Percentiles rank a stretch among this genome's conserved stretches.
phyloP scores from a whole-genome alignment of 2,888 invertebrate species.

The Caradrina clavipalpis region DNA sequence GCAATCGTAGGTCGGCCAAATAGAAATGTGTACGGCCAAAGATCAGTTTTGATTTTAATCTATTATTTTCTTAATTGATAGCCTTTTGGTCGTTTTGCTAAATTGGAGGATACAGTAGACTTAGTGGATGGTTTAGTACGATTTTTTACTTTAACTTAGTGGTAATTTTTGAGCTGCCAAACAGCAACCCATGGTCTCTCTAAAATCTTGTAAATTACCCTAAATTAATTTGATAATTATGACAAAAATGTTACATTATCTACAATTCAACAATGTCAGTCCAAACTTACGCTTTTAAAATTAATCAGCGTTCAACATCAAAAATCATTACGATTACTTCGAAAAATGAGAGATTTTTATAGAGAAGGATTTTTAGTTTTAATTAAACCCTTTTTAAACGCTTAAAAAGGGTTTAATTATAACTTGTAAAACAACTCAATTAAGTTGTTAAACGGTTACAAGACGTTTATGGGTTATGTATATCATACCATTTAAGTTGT shows the following conservation, averaged over 20 bases:
- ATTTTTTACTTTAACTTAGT: not conserved
- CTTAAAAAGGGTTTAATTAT: too few relatives aligned
- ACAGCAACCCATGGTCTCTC: too few relatives aligned
- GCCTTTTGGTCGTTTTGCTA: not conserved
- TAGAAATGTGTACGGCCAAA: conserved; percentile 54
- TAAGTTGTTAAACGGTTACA: not conserved
- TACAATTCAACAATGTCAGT: too few relatives aligned
- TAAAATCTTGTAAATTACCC: too few relatives aligned
- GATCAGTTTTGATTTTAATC: conserved; percentile 50
- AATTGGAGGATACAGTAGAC: not conserved
- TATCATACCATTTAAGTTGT: not conserved
- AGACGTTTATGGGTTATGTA: not conserved
- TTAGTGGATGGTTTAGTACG: not conserved
- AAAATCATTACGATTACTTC: too few relatives aligned
- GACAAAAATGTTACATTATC: too few relatives aligned
- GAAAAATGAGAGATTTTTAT: too few relatives aligned
- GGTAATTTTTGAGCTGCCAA: too few relatives aligned
- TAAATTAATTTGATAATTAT: too few relatives aligned
- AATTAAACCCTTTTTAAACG: not conserved
- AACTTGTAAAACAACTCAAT: not conserved
- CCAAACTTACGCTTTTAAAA: too few relatives aligned
- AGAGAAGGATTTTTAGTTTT: too few relatives aligned
- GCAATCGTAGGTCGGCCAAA: conserved; percentile 58
- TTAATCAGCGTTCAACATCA: too few relatives aligned
- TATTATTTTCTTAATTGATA: conserved; percentile 54